A percentile compares a stretch with the other conserved stretches of the same genome.
These are phyloP conservation scores for Condylostylus longicornis DNA, from an alignment of 1,140 invertebrate species.

Conservation along the genomic window DNA sequence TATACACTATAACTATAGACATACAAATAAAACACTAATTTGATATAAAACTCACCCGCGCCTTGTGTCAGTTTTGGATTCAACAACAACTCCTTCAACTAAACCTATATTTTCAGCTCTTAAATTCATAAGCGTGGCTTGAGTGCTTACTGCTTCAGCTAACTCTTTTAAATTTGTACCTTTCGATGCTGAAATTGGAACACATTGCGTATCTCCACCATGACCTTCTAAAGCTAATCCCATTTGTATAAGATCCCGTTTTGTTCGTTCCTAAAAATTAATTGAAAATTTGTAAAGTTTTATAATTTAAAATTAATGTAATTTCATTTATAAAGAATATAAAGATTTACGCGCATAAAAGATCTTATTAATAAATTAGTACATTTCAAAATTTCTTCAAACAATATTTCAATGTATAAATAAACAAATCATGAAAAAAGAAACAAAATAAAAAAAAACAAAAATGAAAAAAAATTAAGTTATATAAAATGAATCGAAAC, in stretches of 20 bases:
- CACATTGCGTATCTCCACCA: conserved; percentile 84
- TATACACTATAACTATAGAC: too few species aligned
- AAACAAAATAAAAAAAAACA: too few species aligned
- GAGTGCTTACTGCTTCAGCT: conserved; percentile 68
- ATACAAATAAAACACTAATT: too few species aligned
- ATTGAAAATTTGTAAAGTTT: conserved; percentile 7
- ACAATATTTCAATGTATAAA: too few species aligned
- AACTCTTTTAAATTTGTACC: conserved; percentile 63
- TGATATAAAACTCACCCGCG: conserved; percentile 45
- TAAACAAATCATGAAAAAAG: too few species aligned
- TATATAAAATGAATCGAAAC: not conserved
- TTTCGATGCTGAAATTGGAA: conserved; percentile 83
- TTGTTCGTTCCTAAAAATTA: conserved; percentile 49
- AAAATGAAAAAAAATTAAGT: not conserved
- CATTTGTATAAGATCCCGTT: conserved; percentile 54
- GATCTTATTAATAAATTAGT: too few species aligned
- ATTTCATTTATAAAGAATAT: not conserved
- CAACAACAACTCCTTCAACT: conserved; percentile 82
- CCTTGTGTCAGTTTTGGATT: conserved; percentile 58
- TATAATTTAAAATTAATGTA: not conserved
- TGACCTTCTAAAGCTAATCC: conserved; percentile 73
- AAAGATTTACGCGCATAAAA: not conserved
- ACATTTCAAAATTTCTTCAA: too few species aligned
- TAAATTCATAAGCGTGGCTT: conserved; percentile 81
- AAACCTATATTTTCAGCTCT: conserved; percentile 63